Conservation (phyloP, 2,888 invertebrate genomes). For the Cosmorhoe ocellata region DNA sequence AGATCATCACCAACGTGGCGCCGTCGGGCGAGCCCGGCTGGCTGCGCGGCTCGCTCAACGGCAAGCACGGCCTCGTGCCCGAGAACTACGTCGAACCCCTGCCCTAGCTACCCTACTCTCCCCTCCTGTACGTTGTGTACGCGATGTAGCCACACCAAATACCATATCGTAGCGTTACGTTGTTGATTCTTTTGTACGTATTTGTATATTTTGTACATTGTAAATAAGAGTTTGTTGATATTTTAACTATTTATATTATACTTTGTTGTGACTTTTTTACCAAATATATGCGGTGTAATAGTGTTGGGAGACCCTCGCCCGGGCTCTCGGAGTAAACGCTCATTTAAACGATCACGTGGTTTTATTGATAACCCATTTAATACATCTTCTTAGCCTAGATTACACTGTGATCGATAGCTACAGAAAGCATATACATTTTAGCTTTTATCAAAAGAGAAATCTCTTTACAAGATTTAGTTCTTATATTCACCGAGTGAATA, state of each 20-base stretch:
- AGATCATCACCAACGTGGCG: conserved; percentile 97
- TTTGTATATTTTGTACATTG: conserved; percentile 78
- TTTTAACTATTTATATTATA: conserved; percentile 78
- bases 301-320: conserved; percentile 29
- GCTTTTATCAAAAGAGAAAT: no score
- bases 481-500: no score
- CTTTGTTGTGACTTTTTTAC: conserved; percentile 80
- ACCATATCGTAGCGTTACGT: conserved; percentile 54
- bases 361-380: conserved; percentile 12
- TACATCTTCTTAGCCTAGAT: not conserved
- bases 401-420: not conserved
- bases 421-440: no score
- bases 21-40: conserved; percentile 98
- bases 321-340: conserved; percentile 42
- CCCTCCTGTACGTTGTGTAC: not conserved
- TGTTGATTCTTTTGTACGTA: conserved; percentile 70
- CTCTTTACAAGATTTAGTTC: no score
- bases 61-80: conserved; percentile 95
- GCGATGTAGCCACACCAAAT: conserved; percentile 33
- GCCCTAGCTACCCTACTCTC: conserved; percentile 73
- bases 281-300: conserved; percentile 67
- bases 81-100: conserved; percentile 97
- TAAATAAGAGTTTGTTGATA: conserved; percentile 78
- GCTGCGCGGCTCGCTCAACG: conserved; percentile 97
- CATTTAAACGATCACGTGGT: conserved; percentile 14